Percentiles rank a stretch among this genome's conserved stretches.
phyloP scores from a whole-genome alignment of 2,888 invertebrate genomes.

The Aspidiotus rigidus region DNA sequence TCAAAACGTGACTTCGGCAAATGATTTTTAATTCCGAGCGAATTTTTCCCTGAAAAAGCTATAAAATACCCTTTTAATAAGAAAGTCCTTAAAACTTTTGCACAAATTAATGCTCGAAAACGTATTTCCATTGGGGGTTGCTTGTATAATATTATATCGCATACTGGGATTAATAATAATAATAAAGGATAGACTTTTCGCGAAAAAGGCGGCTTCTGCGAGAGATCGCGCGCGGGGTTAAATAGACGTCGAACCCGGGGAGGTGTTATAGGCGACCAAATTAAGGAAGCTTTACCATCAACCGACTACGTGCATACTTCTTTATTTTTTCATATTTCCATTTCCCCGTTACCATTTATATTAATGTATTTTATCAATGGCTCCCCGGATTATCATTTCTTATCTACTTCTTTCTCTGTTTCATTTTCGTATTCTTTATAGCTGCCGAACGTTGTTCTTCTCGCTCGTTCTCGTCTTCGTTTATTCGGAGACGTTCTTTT shows the following conservation, averaged over 20 bases:
- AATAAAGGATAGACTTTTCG: constrained; percentile 33
- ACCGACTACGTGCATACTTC: constrained; percentile 36
- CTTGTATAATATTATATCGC: constrained; percentile 34
- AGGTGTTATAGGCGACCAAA: constrained; percentile 33
- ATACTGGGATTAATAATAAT: constrained; percentile 34
- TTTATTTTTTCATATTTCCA: constrained; percentile 42
- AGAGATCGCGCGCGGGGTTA: constrained; percentile 25
- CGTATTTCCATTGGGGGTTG: constrained; percentile 34
- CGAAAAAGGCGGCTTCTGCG: constrained; percentile 31
- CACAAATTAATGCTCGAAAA: constrained; percentile 34
- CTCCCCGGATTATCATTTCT: constrained; percentile 41
- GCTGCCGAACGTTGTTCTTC: constrained; percentile 6
- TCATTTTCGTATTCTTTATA: constrained; percentile 29
- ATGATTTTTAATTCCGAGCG: constrained; percentile 32
- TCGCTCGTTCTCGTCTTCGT: constrained; percentile 5
- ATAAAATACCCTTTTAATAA: constrained; percentile 34
- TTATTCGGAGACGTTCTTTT: constrained; percentile 4
- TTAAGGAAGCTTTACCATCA: constrained; percentile 33
- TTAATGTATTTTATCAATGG: constrained; percentile 41
- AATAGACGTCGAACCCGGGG: constrained; percentile 32
- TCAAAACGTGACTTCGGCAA: constrained; percentile 33
- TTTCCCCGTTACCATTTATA: constrained; percentile 41
- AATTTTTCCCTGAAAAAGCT: constrained; percentile 32
- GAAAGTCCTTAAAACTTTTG: constrained; percentile 34
- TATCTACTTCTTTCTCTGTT: constrained; percentile 34